phyloP scores from a whole-genome alignment of 2,113 vertebrate species.

The Xenotilapia caudafasciata region DNA sequence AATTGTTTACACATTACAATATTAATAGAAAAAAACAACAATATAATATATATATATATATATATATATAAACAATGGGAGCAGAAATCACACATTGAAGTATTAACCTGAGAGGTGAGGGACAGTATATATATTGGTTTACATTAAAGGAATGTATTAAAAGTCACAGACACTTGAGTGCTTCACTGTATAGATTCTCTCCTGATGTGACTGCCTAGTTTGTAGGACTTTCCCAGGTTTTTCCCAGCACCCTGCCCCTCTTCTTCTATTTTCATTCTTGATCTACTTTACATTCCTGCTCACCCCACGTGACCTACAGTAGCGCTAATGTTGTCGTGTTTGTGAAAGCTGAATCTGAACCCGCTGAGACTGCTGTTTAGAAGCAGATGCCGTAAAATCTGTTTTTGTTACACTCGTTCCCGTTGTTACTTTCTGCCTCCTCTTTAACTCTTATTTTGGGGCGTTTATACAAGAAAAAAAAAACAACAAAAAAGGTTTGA shows the following conservation, averaged over 20 bases:
- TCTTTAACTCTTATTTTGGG: slow-evolving; percentile 54
- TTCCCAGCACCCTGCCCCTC: not conserved
- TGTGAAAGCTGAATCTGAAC: slow-evolving; percentile 77
- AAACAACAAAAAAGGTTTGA: not conserved
- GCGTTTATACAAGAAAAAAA: not conserved
- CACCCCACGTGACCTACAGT: slow-evolving; percentile 55
- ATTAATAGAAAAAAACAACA: not conserved
- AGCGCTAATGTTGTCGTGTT: slow-evolving; percentile 55
- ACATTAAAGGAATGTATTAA: slow-evolving; percentile 44
- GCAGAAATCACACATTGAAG: not conserved
- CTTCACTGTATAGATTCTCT: not conserved
- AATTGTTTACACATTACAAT: slow-evolving; percentile 24
- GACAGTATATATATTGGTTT: slow-evolving; percentile 8
- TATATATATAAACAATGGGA: too few relatives aligned
- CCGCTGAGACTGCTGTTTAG: slow-evolving; percentile 46
- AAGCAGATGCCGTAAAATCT: slow-evolving; percentile 59
- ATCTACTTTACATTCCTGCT: slow-evolving; percentile 79
- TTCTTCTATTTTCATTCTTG: slow-evolving; percentile 71
- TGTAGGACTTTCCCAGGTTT: slow-evolving; percentile 30
- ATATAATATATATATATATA: not conserved
- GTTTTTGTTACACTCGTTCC: slow-evolving; percentile 70
- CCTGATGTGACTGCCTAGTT: not conserved
- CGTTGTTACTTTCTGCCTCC: slow-evolving; percentile 70
- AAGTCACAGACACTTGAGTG: not conserved
- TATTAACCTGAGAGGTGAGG: not conserved